A percentile compares a stretch with the other conserved stretches of the same genome.
phyloP scores from a whole-genome alignment of 2,113 vertebrate species.

The Cephalophus harveyi region DNA sequence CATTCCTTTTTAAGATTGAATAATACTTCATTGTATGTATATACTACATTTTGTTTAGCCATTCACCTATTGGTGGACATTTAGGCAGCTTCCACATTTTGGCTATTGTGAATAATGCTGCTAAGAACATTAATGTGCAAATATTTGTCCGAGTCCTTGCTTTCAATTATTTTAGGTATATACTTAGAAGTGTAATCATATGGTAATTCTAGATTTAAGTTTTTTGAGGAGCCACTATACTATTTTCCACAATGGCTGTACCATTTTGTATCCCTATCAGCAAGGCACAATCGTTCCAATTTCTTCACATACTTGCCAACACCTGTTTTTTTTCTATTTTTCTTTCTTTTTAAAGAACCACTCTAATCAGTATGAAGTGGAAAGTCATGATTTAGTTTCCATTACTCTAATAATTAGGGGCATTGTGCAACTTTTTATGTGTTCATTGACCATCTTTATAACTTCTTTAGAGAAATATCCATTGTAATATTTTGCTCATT shows the following conservation, averaged over 20 bases:
- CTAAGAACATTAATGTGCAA: neutral
- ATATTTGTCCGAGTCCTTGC: neutral
- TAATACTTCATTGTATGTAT: neutral
- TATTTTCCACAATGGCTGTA: neutral
- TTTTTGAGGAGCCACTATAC: neutral
- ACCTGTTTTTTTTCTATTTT: neutral
- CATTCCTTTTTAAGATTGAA: neutral
- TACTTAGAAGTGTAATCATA: constrained; percentile 1
- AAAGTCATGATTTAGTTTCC: neutral
- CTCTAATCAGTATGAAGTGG: neutral
- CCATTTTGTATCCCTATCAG: neutral
- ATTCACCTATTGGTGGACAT: neutral
- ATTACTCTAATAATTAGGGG: neutral
- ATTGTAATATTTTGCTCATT: neutral
- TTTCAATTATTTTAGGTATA: neutral
- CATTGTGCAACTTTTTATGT: neutral
- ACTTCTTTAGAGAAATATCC: neutral
- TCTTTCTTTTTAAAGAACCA: neutral
- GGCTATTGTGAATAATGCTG: neutral
- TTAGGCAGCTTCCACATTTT: neutral
- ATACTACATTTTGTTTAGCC: neutral
- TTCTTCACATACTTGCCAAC: neutral
- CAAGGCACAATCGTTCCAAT: neutral
- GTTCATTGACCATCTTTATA: neutral
- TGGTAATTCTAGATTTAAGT: neutral